These are phyloP conservation scores for Drosophila putrida DNA, from an alignment of 2,888 invertebrate species.

Conservation along the genomic window DNA sequence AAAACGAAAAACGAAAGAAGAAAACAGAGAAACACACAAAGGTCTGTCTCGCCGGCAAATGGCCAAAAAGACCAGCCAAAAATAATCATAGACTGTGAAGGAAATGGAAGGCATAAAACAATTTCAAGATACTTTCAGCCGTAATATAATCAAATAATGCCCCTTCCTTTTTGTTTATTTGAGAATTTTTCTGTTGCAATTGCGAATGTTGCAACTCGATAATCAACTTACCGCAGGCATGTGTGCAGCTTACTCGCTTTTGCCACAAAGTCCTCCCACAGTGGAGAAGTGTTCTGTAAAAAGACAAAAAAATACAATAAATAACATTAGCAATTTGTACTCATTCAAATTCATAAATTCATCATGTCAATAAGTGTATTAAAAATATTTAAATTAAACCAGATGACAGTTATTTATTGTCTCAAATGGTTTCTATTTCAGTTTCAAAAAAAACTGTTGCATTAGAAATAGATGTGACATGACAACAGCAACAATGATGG, in stretches of 20 bases:
- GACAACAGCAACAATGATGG: conserved; percentile 7
- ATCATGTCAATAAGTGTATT: conserved; percentile 28
- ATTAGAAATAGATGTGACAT: conserved; percentile 12
- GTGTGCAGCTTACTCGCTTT: conserved; percentile 98
- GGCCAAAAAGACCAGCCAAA: conserved; percentile 41
- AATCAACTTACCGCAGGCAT: conserved; percentile 93
- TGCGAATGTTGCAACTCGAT: conserved; percentile 35
- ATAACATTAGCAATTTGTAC: conserved; percentile 24
- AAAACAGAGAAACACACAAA: conserved; percentile 11
- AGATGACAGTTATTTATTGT: conserved; percentile 23
- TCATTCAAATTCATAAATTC: neutral
- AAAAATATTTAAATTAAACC: conserved; percentile 8
- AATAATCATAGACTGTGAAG: conserved; percentile 50
- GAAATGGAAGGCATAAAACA: conserved; percentile 52
- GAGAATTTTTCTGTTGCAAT: conserved; percentile 29
- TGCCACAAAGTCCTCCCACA: conserved; percentile 97
- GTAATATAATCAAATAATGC: conserved; percentile 29
- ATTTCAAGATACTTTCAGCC: conserved; percentile 38
- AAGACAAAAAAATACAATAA: neutral
- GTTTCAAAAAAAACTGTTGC: no score
- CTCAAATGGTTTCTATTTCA: conserved; percentile 2
- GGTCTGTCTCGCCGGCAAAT: conserved; percentile 19
- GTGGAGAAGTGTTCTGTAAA: conserved; percentile 94
- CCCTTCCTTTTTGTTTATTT: conserved; percentile 32
- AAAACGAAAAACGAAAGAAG: conserved; percentile 20